Evolutionary conservation across 2,113 vertebrate species (phyloP).

Genomic region (Corvus moneduloides): DNA sequence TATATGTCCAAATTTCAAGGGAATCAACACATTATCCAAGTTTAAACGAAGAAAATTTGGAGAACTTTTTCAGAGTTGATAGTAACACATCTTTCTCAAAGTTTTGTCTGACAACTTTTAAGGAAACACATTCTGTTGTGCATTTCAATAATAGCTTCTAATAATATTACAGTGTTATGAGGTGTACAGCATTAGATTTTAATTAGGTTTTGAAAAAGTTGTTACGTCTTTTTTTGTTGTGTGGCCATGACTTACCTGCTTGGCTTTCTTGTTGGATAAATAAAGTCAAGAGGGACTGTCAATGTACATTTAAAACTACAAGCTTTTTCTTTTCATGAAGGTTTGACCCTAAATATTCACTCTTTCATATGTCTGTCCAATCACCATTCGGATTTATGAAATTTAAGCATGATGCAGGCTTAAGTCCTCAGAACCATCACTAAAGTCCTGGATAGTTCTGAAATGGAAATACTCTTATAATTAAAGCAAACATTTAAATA

Average conservation of each 20-base stretch:
- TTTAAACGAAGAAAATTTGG: background rate
- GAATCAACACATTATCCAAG: rapidly evolving
- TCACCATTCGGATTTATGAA: background rate
- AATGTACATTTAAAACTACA: background rate
- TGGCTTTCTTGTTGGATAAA: background rate
- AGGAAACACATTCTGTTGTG: background rate
- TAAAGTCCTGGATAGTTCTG: background rate
- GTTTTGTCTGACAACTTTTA: background rate
- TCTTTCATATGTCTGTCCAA: background rate
- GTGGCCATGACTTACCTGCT: background rate
- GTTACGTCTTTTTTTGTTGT: background rate
- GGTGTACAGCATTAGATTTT: background rate
- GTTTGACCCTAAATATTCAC: background rate
- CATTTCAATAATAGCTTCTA: background rate
- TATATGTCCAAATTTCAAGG: background rate
- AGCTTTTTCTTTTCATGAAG: background rate
- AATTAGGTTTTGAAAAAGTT: background rate
- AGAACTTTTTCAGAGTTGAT: background rate
- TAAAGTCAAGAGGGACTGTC: background rate
- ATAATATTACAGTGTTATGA: background rate
- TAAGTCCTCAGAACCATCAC: background rate
- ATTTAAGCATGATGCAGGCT: background rate
- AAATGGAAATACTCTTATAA: background rate
- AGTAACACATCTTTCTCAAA: background rate
- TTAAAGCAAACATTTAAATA: background rate